phyloP scores from a whole-genome alignment of 2,888 invertebrate species.

The Lasioglossum lativentre region DNA sequence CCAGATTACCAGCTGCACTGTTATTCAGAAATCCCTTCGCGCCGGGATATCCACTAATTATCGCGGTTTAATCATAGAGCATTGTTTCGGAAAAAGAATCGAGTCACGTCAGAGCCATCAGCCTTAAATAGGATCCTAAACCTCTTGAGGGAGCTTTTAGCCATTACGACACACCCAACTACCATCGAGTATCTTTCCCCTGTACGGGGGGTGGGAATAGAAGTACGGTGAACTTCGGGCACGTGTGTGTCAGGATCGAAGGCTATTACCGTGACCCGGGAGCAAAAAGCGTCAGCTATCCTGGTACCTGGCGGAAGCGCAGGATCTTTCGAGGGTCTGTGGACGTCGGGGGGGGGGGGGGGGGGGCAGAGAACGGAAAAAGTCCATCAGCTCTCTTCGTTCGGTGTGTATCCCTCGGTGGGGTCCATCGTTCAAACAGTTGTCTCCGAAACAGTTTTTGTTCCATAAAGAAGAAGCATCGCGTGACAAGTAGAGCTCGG shows the following conservation, averaged over 20 bases:
- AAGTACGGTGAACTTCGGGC: conserved; percentile 66
- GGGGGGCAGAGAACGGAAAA: conserved; percentile 44
- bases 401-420: conserved; percentile 29
- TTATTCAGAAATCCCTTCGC: too few species aligned
- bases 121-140: conserved; percentile 53
- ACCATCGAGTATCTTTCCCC: conserved; percentile 59
- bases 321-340: neutral
- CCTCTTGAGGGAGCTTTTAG: conserved; percentile 40
- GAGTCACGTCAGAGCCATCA: conserved; percentile 51
- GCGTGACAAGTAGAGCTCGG: conserved; percentile 19
- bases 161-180: conserved; percentile 46
- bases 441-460: conserved; percentile 26
- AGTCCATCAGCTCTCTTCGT: conserved; percentile 53
- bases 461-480: conserved; percentile 26
- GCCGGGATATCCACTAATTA: neutral
- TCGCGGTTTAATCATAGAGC: neutral
- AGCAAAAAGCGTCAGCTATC: conserved; percentile 44
- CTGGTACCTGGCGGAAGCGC: neutral
- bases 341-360: neutral
- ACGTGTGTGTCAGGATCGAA: conserved; percentile 57
- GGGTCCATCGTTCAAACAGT: conserved; percentile 49
- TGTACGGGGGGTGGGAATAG: conserved; percentile 59
- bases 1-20: too few species aligned
- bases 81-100: conserved; percentile 25
- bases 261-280: conserved; percentile 64